Conservation (phyloP, 1,140 invertebrate species). For the Akabosia matsudoensis region DNA sequence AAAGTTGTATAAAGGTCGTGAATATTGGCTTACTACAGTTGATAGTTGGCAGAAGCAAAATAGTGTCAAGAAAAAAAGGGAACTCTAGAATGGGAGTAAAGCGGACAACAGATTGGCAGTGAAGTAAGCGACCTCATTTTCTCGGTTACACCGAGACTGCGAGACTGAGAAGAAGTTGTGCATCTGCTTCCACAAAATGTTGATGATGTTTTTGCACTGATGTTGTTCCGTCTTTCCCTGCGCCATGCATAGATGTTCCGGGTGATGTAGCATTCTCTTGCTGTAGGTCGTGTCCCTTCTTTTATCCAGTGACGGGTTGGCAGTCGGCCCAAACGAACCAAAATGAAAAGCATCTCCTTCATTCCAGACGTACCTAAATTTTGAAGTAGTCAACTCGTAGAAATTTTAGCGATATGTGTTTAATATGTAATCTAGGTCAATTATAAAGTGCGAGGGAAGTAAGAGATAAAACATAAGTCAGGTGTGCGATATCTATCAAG, state of each 20-base stretch:
- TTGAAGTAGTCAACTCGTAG: too few relatives aligned
- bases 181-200: background rate
- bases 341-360: background rate
- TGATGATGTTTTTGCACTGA: background rate
- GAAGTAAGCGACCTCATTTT: slow-evolving; percentile 24
- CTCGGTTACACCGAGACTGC: slow-evolving; percentile 1
- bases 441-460: too few relatives aligned
- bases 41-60: background rate
- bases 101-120: background rate
- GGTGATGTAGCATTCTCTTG: slow-evolving; percentile 10
- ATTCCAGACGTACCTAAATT: too few relatives aligned
- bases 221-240: background rate
- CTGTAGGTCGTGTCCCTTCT: slow-evolving; percentile 24
- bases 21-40: background rate
- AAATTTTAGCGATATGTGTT: too few relatives aligned
- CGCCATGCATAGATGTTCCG: background rate
- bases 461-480: too few relatives aligned
- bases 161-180: background rate
- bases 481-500: too few relatives aligned
- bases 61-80: background rate
- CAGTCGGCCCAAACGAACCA: slow-evolving; percentile 21
- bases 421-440: too few relatives aligned
- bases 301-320: slow-evolving; percentile 17
- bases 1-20: background rate
- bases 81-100: background rate